These are phyloP conservation scores for Cydia strobilella DNA, from an alignment of 1,140 invertebrate species.

Conservation along the genomic window DNA sequence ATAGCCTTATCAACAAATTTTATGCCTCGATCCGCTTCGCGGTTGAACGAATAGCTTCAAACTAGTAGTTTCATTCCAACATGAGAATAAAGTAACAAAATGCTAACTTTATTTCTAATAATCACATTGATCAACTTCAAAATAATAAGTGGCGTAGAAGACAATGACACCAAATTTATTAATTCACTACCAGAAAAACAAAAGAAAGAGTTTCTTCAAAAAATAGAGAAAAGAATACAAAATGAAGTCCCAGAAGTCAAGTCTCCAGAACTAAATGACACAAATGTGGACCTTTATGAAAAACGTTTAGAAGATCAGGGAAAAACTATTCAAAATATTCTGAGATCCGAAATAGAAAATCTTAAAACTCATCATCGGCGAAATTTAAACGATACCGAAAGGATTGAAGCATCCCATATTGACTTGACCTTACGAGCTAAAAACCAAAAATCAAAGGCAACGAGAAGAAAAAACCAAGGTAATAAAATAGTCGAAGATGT, in stretches of 20 bases:
- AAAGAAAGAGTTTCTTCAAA: constrained; percentile 60
- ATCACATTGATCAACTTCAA: constrained; percentile 23
- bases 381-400: neutral
- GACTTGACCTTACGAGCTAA: constrained; percentile 46
- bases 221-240: constrained; percentile 58
- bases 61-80: constrained; percentile 6
- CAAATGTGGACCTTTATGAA: constrained; percentile 49
- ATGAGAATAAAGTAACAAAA: constrained; percentile 28
- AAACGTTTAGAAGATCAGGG: constrained; percentile 54
- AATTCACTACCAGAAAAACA: constrained; percentile 61
- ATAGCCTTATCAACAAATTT: constrained; percentile 18
- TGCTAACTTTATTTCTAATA: constrained; percentile 10
- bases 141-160: constrained; percentile 37
- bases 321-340: constrained; percentile 55
- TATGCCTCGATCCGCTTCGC: constrained; percentile 8
- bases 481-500: constrained; percentile 28
- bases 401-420: constrained; percentile 35
- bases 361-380: constrained; percentile 36
- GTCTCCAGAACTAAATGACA: constrained; percentile 40
- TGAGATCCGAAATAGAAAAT: constrained; percentile 56
- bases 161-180: constrained; percentile 60
- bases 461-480: constrained; percentile 39
- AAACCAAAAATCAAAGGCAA: constrained; percentile 9
- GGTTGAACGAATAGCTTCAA: neutral
- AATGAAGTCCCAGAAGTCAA: constrained; percentile 57